Percentiles rank a stretch among this genome's conserved stretches.
Conservation (phyloP, 2,888 invertebrate genomes). For the Dinocampus coccinellae region DNA sequence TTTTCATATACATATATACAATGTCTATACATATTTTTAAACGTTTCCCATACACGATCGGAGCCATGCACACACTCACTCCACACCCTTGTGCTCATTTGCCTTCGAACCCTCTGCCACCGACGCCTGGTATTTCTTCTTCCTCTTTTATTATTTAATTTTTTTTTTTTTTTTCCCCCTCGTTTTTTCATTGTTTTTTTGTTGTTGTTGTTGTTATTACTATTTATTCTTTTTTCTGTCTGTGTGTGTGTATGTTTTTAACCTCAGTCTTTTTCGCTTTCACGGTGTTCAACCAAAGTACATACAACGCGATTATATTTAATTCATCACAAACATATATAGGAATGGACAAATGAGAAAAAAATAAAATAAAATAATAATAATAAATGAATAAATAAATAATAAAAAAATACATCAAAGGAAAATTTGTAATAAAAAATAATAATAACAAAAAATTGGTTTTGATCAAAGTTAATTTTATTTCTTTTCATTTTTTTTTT, state of each 20-base stretch:
- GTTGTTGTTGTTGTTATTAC: too few species aligned
- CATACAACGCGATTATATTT: background rate
- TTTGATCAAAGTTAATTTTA: too few species aligned
- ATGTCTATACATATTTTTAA: slow-evolving; percentile 42
- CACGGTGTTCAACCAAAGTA: slow-evolving; percentile 17
- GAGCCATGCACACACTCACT: slow-evolving; percentile 28
- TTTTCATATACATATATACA: background rate
- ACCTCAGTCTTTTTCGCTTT: slow-evolving; percentile 27
- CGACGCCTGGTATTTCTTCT: background rate
- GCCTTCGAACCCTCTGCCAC: slow-evolving; percentile 24
- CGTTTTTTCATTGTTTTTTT: too few species aligned
- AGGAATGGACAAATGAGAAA: background rate
- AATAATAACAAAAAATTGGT: too few species aligned
- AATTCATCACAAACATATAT: background rate
- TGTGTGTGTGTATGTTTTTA: too few species aligned
- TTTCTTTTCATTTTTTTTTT: too few species aligned
- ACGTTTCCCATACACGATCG: slow-evolving; percentile 42
- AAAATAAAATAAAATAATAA: background rate
- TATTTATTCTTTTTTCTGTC: too few species aligned
- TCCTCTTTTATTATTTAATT: background rate
- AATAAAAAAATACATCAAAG: too few species aligned
- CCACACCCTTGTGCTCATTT: slow-evolving; percentile 46
- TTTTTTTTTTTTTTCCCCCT: background rate
- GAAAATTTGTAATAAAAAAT: background rate
- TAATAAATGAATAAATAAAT: background rate